Evolutionary conservation across 2,113 vertebrate genomes (phyloP).

Genomic region (Struthidea cinerea): DNA sequence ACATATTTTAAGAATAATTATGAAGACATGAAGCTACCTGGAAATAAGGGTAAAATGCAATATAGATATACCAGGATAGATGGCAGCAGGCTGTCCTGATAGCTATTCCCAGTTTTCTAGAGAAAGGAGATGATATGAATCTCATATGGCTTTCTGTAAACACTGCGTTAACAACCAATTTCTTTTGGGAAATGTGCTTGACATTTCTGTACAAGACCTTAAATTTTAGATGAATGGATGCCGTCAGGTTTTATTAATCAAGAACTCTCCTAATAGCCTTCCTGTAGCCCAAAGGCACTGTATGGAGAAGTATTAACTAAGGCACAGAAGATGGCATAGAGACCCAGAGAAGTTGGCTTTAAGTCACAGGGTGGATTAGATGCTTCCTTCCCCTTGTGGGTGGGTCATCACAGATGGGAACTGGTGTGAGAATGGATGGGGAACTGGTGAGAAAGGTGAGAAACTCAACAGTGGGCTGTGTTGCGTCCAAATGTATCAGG

Average conservation of each 20-base stretch:
- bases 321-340: no score
- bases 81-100: background rate
- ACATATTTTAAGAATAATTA: background rate
- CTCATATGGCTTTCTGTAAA: background rate
- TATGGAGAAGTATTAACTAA: background rate
- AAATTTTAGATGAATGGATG: background rate
- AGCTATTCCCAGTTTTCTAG: background rate
- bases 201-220: background rate
- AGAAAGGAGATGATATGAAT: background rate
- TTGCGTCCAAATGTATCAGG: background rate
- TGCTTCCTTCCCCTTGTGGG: background rate
- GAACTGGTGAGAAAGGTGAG: background rate
- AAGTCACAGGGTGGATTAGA: background rate
- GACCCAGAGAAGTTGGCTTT: background rate
- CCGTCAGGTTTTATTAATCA: background rate
- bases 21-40: background rate
- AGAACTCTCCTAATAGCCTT: background rate
- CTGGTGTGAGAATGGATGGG: background rate
- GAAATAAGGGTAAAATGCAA: background rate
- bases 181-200: background rate
- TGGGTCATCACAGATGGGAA: background rate
- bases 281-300: background rate
- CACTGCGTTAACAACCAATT: background rate
- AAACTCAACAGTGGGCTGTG: background rate
- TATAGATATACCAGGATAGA: background rate